Evolutionary conservation across 2,888 invertebrate genomes (phyloP).

Genomic region (Mystacides longicornis): DNA sequence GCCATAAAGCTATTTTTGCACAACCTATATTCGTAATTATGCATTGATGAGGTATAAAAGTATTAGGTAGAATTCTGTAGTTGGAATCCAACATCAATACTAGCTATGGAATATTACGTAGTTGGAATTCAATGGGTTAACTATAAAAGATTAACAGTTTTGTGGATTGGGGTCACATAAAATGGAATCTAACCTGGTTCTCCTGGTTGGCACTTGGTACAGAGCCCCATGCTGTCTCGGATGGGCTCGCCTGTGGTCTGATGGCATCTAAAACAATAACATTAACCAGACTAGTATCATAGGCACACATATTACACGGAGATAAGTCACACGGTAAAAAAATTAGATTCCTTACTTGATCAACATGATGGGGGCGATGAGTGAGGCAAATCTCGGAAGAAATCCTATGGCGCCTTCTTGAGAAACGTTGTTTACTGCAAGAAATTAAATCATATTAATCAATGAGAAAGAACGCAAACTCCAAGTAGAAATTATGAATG

Average conservation of each 20-base stretch:
- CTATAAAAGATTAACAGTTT: too few species aligned
- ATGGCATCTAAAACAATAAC: constrained; percentile 46
- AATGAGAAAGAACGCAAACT: too few species aligned
- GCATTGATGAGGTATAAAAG: too few species aligned
- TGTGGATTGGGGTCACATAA: too few species aligned
- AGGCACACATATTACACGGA: not conserved
- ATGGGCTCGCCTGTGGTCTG: constrained; percentile 72
- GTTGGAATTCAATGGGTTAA: too few species aligned
- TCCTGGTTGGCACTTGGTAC: constrained; percentile 70
- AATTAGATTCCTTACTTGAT: constrained; percentile 36
- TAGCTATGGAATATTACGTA: too few species aligned
- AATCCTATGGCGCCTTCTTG: constrained; percentile 89
- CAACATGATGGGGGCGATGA: constrained; percentile 42
- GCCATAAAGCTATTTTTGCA: too few species aligned
- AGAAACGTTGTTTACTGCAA: constrained; percentile 81
- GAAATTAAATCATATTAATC: not conserved
- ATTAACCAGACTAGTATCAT: not conserved
- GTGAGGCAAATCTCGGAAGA: constrained; percentile 56
- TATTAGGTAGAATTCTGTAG: too few species aligned
- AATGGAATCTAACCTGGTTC: constrained; percentile 76
- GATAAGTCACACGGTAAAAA: not conserved
- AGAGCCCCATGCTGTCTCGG: constrained; percentile 62
- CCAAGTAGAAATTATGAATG: too few species aligned
- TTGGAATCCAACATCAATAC: too few species aligned
- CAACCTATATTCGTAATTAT: too few species aligned